Percentiles rank a stretch among this genome's conserved stretches.
Evolutionary conservation across 2,113 vertebrate genomes (phyloP).

Genomic region (Melanocharis versteri): DNA sequence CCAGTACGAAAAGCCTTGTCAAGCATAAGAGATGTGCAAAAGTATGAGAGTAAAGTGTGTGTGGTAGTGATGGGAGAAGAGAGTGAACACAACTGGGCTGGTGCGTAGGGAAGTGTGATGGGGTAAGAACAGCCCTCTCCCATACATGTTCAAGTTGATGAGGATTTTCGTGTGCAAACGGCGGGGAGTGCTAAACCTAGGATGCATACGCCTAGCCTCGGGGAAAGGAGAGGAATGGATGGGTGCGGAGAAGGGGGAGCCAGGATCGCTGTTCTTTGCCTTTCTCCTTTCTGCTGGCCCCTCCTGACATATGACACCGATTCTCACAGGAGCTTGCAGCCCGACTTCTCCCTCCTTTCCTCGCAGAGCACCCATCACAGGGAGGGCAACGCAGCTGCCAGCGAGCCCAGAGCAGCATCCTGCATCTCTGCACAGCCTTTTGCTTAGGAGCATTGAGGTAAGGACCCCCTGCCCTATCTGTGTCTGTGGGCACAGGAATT

Average conservation of each 20-base stretch:
- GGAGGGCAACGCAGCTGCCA: background rate
- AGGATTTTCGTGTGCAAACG: background rate
- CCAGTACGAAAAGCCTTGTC: background rate
- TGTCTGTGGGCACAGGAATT: background rate
- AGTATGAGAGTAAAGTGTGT: background rate
- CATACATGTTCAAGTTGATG: background rate
- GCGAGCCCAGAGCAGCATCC: background rate
- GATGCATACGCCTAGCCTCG: background rate
- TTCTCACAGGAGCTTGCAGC: background rate
- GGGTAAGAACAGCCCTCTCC: background rate
- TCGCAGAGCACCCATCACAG: background rate
- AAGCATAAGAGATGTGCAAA: background rate
- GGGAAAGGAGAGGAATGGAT: background rate
- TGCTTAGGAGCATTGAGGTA: conserved; percentile 18
- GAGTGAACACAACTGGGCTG: background rate
- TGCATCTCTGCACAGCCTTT: background rate
- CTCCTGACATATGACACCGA: background rate
- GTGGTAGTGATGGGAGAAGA: background rate
- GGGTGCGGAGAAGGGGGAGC: background rate
- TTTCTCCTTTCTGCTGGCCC: background rate
- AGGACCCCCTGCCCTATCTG: background rate
- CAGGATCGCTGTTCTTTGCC: background rate
- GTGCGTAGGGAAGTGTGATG: background rate
- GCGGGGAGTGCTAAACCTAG: background rate
- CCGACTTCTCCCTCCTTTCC: background rate